These are phyloP conservation scores for Mycetomoellerius zeteki DNA, from an alignment of 1,140 invertebrate genomes.

Conservation along the genomic window DNA sequence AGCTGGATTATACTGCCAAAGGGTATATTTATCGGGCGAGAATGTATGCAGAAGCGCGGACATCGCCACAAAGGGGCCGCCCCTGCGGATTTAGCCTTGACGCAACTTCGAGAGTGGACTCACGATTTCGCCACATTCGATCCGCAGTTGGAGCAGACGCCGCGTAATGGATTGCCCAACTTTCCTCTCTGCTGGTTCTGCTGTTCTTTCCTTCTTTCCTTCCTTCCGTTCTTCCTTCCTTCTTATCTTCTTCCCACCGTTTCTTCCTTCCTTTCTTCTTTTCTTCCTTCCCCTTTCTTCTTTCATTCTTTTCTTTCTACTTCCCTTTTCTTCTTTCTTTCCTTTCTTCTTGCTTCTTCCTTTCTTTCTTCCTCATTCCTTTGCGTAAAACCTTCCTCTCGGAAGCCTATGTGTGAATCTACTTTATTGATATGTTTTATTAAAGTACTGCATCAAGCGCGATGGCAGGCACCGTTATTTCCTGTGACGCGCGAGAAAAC, in stretches of 20 bases:
- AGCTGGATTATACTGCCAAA: constrained; percentile 87
- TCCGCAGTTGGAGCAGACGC: constrained; percentile 71
- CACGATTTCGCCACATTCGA: constrained; percentile 66
- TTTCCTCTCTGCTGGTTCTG: constrained; percentile 67
- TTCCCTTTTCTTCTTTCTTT: not conserved
- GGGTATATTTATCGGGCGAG: constrained; percentile 87
- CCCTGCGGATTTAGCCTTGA: constrained; percentile 85
- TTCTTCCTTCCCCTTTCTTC: constrained; percentile 60
- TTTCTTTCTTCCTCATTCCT: constrained; percentile 42
- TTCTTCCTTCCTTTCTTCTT: not conserved
- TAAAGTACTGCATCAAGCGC: constrained; percentile 67
- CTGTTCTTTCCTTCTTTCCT: constrained; percentile 19
- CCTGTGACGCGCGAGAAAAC: constrained; percentile 30
- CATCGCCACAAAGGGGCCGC: constrained; percentile 86
- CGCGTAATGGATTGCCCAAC: constrained; percentile 75
- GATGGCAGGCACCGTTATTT: constrained; percentile 44
- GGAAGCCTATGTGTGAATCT: constrained; percentile 65
- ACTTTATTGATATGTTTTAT: constrained; percentile 75
- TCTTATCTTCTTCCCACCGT: no score
- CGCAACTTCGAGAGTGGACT: constrained; percentile 78
- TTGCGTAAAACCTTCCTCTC: constrained; percentile 49
- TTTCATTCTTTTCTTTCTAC: not conserved
- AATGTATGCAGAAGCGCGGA: constrained; percentile 86
- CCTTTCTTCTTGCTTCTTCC: not conserved
- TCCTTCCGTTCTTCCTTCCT: constrained; percentile 6